Conservation (phyloP, 2,113 vertebrate genomes). For the Rhadina sibilatrix region DNA sequence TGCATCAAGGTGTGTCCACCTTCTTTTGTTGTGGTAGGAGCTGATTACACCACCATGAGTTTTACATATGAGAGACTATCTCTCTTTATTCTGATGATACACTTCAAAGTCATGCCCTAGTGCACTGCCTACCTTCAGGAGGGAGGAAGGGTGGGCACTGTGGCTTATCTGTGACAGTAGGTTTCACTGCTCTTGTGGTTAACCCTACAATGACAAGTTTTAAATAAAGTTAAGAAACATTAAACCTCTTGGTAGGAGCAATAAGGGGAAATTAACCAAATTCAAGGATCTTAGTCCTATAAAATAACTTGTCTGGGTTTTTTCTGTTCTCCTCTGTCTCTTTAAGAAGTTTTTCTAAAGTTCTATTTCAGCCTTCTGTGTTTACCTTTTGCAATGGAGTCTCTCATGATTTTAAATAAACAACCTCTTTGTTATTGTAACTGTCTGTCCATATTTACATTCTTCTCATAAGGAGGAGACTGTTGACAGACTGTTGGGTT, state of each 20-base stretch:
- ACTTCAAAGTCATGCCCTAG: not conserved
- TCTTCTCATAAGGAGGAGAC: too few relatives aligned
- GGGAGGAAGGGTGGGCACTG: not conserved
- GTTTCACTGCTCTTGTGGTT: conserved; percentile 1
- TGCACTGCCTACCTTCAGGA: not conserved
- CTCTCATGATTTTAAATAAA: too few relatives aligned
- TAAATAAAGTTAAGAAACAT: not conserved
- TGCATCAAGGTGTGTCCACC: not conserved
- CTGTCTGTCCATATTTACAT: too few relatives aligned
- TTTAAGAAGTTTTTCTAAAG: too few relatives aligned
- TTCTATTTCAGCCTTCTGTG: too few relatives aligned
- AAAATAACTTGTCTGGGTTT: not conserved
- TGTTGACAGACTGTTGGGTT: too few relatives aligned
- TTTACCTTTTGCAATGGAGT: too few relatives aligned
- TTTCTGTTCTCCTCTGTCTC: too few relatives aligned
- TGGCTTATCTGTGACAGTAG: not conserved
- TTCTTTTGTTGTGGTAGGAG: not conserved
- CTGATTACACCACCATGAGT: not conserved
- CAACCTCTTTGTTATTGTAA: too few relatives aligned
- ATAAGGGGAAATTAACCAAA: not conserved
- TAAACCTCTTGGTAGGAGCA: not conserved
- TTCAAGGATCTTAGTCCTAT: not conserved
- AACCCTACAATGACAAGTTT: not conserved
- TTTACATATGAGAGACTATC: not conserved
- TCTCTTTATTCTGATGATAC: not conserved